Evolutionary conservation across 2,113 vertebrate genomes (phyloP).

Genomic region (Pterocles orientalis): DNA sequence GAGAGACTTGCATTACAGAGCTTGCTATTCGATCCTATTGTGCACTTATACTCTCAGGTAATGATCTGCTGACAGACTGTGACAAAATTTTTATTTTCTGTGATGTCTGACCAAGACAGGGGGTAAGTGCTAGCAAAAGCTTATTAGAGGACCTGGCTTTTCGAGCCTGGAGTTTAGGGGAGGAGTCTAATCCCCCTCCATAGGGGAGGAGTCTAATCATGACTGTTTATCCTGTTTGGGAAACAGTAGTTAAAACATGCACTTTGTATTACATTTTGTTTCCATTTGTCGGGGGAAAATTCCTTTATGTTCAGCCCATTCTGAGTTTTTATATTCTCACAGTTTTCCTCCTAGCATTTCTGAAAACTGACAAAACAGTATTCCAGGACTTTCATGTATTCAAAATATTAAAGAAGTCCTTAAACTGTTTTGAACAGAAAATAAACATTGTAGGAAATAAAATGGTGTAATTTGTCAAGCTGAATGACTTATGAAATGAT

Average conservation of each 20-base stretch:
- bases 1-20: neutral
- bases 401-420: neutral
- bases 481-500: neutral
- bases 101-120: neutral
- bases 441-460: neutral
- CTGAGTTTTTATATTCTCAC: neutral
- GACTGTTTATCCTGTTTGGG: neutral
- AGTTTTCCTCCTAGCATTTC: neutral
- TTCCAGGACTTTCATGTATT: neutral
- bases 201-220: neutral
- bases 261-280: neutral
- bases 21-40: neutral
- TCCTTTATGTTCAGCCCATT: neutral
- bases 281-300: neutral
- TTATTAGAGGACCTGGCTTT: neutral
- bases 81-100: neutral
- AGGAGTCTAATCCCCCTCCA: neutral
- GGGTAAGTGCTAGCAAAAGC: neutral
- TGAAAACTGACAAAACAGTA: neutral
- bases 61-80: neutral
- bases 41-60: no score
- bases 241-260: neutral
- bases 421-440: neutral
- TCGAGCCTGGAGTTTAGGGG: neutral
- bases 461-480: neutral